phyloP scores from a whole-genome alignment of 2,113 vertebrate genomes.

The Chinchilla lanigera region DNA sequence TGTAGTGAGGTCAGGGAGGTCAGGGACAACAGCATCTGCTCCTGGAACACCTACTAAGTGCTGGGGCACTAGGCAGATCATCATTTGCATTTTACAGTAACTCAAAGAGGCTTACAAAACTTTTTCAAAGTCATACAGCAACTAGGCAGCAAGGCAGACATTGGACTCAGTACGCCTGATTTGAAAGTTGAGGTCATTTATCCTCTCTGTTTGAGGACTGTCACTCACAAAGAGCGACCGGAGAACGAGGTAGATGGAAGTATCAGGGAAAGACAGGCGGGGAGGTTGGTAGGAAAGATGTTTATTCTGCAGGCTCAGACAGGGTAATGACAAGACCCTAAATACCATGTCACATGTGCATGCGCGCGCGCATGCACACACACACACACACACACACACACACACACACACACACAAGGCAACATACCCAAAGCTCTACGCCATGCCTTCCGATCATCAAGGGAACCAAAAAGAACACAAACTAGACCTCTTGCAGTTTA shows the following conservation, averaged over 20 bases:
- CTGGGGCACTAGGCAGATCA: neutral
- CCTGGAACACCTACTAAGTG: neutral
- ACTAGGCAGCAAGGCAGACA: neutral
- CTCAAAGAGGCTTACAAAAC: neutral
- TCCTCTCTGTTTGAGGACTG: no score
- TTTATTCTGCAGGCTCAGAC: neutral
- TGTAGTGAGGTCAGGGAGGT: neutral
- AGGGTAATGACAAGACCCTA: neutral
- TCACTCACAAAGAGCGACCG: neutral
- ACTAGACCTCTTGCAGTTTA: conserved; percentile 77
- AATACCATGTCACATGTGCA: accelerated
- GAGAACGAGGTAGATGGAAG: neutral
- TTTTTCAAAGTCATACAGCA: neutral
- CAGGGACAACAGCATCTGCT: neutral
- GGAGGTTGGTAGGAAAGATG: neutral
- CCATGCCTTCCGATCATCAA: conserved; percentile 65
- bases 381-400: accelerated
- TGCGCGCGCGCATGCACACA: accelerated
- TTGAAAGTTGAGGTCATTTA: neutral
- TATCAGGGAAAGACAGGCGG: neutral
- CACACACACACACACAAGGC: no score
- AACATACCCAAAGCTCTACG: conserved; percentile 1
- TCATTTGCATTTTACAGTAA: neutral
- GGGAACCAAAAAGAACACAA: conserved; percentile 81
- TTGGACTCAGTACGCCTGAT: neutral